These are phyloP conservation scores for Alethe castanea DNA, from an alignment of 2,113 vertebrate species.

Conservation along the genomic window DNA sequence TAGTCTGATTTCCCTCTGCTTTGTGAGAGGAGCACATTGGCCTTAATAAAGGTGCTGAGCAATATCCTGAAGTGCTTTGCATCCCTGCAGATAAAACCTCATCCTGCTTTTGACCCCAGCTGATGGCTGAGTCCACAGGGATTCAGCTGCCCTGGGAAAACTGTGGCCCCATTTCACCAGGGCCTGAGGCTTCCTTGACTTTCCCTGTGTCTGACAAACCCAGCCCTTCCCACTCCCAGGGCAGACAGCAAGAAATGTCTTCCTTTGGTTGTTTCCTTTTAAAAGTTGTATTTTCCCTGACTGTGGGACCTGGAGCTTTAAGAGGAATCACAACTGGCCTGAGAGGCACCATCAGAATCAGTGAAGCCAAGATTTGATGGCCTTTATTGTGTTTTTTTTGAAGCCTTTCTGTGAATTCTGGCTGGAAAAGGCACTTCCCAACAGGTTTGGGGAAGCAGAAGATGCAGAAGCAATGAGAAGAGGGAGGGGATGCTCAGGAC, in stretches of 20 bases:
- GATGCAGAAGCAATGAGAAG: background rate
- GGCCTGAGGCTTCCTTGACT: background rate
- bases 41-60: background rate
- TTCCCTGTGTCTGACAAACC: background rate
- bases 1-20: conserved; percentile 28
- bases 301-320: background rate
- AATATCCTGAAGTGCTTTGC: background rate
- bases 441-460: background rate
- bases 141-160: background rate
- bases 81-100: background rate
- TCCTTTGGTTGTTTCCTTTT: background rate
- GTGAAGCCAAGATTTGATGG: background rate
- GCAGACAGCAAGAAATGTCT: background rate
- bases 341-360: background rate
- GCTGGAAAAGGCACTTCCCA: background rate
- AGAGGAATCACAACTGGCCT: background rate
- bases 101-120: background rate
- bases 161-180: background rate
- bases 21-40: conserved; percentile 26
- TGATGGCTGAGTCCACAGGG: accelerated
- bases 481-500: background rate
- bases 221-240: background rate
- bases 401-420: background rate
- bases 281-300: background rate
- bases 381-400: background rate